Conservation (phyloP, 2,113 vertebrate genomes). For the Herpetotheres cachinnans region DNA sequence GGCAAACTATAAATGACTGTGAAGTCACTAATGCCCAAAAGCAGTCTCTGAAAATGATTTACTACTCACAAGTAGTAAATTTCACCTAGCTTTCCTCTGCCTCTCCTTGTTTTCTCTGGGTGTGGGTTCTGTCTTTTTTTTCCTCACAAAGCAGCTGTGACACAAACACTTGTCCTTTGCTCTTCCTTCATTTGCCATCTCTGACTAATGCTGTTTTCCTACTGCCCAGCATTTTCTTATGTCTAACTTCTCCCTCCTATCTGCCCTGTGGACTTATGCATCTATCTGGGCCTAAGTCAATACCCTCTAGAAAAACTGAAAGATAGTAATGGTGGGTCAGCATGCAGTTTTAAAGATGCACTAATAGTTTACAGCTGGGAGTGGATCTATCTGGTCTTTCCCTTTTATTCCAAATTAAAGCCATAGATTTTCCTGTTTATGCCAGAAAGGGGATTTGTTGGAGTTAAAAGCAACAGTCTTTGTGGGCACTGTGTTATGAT, state of each 20-base stretch:
- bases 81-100: not conserved
- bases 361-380: not conserved
- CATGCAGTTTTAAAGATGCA: not conserved
- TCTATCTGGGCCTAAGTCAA: not conserved
- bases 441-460: not conserved
- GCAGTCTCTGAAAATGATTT: not conserved
- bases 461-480: not conserved
- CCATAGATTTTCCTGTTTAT: not conserved
- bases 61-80: not conserved
- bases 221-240: not conserved
- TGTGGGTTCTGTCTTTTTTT: not conserved
- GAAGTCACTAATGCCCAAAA: not conserved
- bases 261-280: not conserved
- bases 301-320: not conserved
- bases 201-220: not conserved
- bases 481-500: not conserved
- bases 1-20: not conserved
- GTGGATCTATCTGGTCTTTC: not conserved
- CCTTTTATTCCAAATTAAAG: not conserved
- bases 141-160: not conserved
- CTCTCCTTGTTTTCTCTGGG: not conserved
- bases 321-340: not conserved
- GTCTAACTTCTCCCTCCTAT: not conserved
- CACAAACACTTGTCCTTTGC: not conserved
- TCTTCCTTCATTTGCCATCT: not conserved